A percentile compares a stretch with the other conserved stretches of the same genome.
Evolutionary conservation across 2,797 vertebrate genomes (phyloP).

Genomic region (Sebastiscus tertius): DNA sequence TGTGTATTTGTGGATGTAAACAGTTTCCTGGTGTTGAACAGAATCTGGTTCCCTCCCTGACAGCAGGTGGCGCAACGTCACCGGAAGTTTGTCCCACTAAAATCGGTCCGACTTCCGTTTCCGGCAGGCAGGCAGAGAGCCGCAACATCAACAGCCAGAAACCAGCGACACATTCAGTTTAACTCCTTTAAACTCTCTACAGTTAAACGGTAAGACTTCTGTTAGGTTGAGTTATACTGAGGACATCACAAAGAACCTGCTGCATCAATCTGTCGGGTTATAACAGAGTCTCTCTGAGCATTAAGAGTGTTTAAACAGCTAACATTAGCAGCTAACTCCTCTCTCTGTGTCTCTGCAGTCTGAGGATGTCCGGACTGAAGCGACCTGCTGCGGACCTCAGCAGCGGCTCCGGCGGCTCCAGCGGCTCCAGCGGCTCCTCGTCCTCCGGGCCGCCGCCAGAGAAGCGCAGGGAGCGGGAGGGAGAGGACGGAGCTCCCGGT

Average conservation of each 20-base stretch:
- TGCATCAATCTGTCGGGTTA: not conserved
- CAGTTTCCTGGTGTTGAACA: no score
- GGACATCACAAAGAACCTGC: not conserved
- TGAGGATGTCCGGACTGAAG: constrained; percentile 85
- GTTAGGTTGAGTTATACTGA: not conserved
- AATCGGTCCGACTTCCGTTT: constrained; percentile 64
- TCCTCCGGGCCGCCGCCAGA: constrained; percentile 78
- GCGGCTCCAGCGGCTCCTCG: constrained; percentile 73
- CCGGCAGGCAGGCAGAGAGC: constrained; percentile 56
- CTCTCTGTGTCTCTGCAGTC: not conserved
- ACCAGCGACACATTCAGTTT: constrained; percentile 31
- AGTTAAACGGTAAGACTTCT: constrained; percentile 48
- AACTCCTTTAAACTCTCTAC: not conserved
- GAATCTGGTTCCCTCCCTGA: no score
- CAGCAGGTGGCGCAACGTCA: constrained; percentile 39
- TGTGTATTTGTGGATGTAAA: no score
- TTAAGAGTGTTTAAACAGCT: constrained; percentile 21
- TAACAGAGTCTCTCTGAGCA: not conserved
- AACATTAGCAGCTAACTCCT: constrained; percentile 30
- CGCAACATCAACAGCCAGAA: constrained; percentile 75
- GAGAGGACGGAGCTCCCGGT: constrained; percentile 77
- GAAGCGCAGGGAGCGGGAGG: constrained; percentile 81
- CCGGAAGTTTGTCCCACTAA: no score
- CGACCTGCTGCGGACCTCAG: constrained; percentile 64
- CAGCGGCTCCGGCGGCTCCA: constrained; percentile 69